phyloP scores from a whole-genome alignment of 2,888 invertebrate species.

The Plagodis pulveraria region DNA sequence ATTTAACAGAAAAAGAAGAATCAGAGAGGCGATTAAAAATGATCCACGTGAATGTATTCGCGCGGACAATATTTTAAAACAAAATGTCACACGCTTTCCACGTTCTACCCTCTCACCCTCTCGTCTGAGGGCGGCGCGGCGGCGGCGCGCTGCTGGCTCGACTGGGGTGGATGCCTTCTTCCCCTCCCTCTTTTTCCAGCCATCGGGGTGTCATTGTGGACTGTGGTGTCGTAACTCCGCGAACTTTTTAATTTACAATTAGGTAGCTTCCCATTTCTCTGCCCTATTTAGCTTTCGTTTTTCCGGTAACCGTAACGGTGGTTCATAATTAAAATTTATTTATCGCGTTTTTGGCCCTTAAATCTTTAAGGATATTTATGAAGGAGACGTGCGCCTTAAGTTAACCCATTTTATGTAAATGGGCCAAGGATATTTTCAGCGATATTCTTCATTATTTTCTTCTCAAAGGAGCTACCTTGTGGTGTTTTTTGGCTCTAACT shows the following conservation, averaged over 20 bases:
- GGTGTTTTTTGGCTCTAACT: no score
- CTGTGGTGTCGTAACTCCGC: slow-evolving; percentile 85
- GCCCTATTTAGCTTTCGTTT: slow-evolving; percentile 84
- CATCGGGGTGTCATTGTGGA: slow-evolving; percentile 81
- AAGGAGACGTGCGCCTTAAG: slow-evolving; percentile 37
- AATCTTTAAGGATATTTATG: slow-evolving; percentile 58
- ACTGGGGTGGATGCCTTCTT: slow-evolving; percentile 36
- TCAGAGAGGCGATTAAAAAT: slow-evolving; percentile 76
- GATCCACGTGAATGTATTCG: slow-evolving; percentile 82
- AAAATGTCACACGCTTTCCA: slow-evolving; percentile 85
- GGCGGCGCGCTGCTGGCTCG: slow-evolving; percentile 5
- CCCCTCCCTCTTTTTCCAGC: slow-evolving; percentile 54
- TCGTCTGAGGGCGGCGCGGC: slow-evolving; percentile 38
- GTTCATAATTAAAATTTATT: slow-evolving; percentile 82
- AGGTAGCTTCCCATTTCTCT: slow-evolving; percentile 85
- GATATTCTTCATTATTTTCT: not conserved
- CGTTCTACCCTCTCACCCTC: slow-evolving; percentile 68
- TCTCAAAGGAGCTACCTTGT: no score
- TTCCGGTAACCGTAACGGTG: slow-evolving; percentile 73
- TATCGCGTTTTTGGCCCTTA: slow-evolving; percentile 69
- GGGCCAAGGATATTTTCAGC: slow-evolving; percentile 5
- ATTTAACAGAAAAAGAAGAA: slow-evolving; percentile 56
- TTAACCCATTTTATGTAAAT: slow-evolving; percentile 24
- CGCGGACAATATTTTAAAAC: slow-evolving; percentile 85
- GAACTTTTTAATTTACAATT: slow-evolving; percentile 86